Base-by-base conservation (phyloP, 2,113 vertebrate genomes). In the Urocolius indicus region DNA sequence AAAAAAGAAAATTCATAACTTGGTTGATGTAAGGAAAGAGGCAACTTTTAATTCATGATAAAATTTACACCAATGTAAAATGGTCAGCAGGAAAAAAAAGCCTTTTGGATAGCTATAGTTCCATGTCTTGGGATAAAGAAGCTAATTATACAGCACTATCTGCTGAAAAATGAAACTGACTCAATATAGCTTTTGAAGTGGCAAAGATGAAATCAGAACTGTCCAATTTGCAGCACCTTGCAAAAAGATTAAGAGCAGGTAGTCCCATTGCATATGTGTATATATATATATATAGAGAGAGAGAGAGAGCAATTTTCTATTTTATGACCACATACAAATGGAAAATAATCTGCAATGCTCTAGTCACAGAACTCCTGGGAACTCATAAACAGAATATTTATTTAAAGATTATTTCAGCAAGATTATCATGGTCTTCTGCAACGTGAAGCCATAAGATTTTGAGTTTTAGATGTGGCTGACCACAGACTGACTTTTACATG, bases 401-500 rank as follows among this genome's bases (percentile, higher is more conserved):
- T 90, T 69, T 68, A 71, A 94, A 79, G 19, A 46, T 84, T 92
- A 76, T 88, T 91, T 80, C 69, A 67, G 52, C 51, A 36, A 29
- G 52, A 41, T 79, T 95, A 84, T 36, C n/a, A 32, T 17, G 21
- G 94, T 75, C 54, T 67, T 27, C 81, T 91, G 74, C 67, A 84
- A 87, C 2, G 9, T n/a, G 29, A 94, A 90, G 69, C 26, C 1
- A 2, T 58, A 75, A 69, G 34, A 16, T 76, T 90, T 90, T 92
- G 76, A 75, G n/a, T 85, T 97, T 97, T 96, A 79, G 66, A 91
- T 67, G 20, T 91, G 76, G 79, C 58, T 93, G 86, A 87, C 72
- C 90, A 89, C 43, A 93, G 94, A 93, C 27, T 97, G 96, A 96
- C 94, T 97, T 96, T 84, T 94, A 96, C 92, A 94, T 27, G 68